Evolutionary conservation across 2,888 invertebrate species (phyloP), one percentile per base, ranked within the genome.

Genomic region (Synergus umbraculus): DNA sequence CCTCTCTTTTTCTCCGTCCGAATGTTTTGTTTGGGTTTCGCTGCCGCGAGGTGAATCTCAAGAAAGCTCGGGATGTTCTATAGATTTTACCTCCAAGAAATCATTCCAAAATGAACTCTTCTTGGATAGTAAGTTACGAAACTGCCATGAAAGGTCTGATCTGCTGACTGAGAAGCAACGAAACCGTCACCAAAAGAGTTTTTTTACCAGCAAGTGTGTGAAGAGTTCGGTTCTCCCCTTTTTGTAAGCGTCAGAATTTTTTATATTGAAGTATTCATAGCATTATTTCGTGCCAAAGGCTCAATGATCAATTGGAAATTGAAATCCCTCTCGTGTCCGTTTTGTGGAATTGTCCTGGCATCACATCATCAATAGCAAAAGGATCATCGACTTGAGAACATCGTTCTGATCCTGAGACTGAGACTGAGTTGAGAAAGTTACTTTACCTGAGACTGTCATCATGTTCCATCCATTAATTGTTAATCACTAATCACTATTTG

Each of bases 401-500:
- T 18, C 29, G 49, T 44, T 77, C 3, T 29, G 2, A 29, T 29
- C 29, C 29, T 29, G 29, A 29, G 82, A 86, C 81, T 82, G 87
- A 89, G 86, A 89, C 89, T 89, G 88, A 87, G 85, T 84, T 77
- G 83, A 86, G 88, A 88, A 89, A 88, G 87, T 89, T 88, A 84
- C 83, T 83, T 83, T 82, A 41, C 84, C 84, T 85, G 86, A 87
- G 87, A 87, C 88, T 88, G 89, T 87, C 85, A 86, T 83, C 85
- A 87, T 81, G 87, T 88, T 90, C 90, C 90, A 90, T 90, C 90
- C 90, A 90, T 86, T 87, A 88, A 83, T 84, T 84, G 82, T 84
- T 86, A 85, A 73, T 37, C n/a, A 18, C n/a, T 29, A 46, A 63
- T 13, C 67, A 60, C 4, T 37, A 65, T 37, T 41, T 65, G 15